phyloP scores from a whole-genome alignment of 2,888 invertebrate species.

The Microchrysa polita region DNA sequence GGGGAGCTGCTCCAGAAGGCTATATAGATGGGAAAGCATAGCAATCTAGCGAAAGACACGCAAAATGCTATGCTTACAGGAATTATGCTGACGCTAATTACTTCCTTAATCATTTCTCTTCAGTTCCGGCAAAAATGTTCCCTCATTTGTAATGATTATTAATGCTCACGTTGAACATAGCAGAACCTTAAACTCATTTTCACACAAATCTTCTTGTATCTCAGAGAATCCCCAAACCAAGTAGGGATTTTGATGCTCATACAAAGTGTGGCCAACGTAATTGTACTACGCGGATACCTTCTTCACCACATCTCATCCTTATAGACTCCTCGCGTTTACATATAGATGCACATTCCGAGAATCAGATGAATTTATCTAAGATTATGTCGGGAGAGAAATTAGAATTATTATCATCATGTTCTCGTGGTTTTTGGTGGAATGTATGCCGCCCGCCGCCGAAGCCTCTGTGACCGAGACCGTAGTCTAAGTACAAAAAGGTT shows the following conservation, averaged over 20 bases:
- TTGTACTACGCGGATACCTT: too few relatives aligned
- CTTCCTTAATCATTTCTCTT: conserved; percentile 43
- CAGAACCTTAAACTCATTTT: not conserved
- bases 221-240: too few relatives aligned
- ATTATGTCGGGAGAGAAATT: conserved; percentile 32
- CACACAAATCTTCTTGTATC: not conserved
- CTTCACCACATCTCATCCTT: too few relatives aligned
- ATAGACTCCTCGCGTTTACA: not conserved
- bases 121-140: conserved; percentile 32
- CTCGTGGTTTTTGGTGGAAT: not conserved
- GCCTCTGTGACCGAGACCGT: not conserved
- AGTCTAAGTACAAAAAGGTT: not conserved
- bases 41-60: conserved; percentile 29
- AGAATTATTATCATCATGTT: conserved; percentile 37
- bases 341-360: conserved; percentile 17
- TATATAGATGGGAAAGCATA: not conserved
- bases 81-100: conserved; percentile 43
- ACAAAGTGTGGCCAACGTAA: too few relatives aligned
- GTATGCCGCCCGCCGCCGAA: too few relatives aligned
- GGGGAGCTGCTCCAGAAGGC: too few relatives aligned
- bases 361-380: conserved; percentile 32
- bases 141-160: conserved; percentile 41
- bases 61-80: conserved; percentile 34
- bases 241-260: not conserved
- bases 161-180: conserved; percentile 37